A percentile compares a stretch with the other conserved stretches of the same genome.
phyloP scores from a whole-genome alignment of 2,797 vertebrate genomes.

The Lacerta viridis region DNA sequence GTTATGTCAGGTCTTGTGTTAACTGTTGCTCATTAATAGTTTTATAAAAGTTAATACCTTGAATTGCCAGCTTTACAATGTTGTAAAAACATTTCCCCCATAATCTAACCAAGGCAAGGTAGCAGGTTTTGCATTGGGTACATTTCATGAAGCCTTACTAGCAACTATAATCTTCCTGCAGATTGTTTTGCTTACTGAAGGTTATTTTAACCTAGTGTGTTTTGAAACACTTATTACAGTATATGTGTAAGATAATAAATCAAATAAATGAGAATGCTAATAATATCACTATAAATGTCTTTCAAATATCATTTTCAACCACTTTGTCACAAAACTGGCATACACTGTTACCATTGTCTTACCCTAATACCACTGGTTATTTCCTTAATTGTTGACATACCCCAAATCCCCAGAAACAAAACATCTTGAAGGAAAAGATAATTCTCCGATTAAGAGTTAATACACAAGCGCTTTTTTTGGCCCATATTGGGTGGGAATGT shows the following conservation, averaged over 20 bases:
- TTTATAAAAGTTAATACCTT: background rate
- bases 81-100: background rate
- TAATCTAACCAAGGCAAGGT: background rate
- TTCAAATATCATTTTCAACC: background rate
- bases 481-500: background rate
- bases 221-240: background rate
- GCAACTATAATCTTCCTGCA: background rate
- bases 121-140: background rate
- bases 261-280: background rate
- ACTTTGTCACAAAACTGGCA: background rate
- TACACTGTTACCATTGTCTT: background rate
- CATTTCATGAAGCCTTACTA: background rate
- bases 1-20: background rate
- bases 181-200: background rate
- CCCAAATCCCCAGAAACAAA: background rate
- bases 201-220: background rate
- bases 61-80: background rate
- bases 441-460: background rate
- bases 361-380: background rate
- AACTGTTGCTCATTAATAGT: background rate
- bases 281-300: no score
- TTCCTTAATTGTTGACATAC: background rate
- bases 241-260: background rate
- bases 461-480: background rate
- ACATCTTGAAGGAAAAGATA: background rate